Percentiles rank a stretch among this genome's conserved stretches.
phyloP scores from a whole-genome alignment of 1,140 invertebrate species.

The Drosophila albomicans region DNA sequence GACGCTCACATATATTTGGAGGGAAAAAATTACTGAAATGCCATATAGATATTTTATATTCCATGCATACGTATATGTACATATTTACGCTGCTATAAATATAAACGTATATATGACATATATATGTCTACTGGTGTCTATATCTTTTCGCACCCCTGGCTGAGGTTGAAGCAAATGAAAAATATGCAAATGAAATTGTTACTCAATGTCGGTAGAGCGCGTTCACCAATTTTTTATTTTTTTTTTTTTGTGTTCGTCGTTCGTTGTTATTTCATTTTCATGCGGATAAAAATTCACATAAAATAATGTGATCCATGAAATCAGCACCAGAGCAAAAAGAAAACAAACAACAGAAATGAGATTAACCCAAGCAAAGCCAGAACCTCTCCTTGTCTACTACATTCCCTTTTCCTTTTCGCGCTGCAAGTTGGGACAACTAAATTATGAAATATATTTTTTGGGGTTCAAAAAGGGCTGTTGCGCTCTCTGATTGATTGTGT shows the following conservation, averaged over 20 bases:
- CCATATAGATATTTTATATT: slow-evolving; percentile 50
- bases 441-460: slow-evolving; percentile 67
- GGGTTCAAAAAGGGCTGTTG: slow-evolving; percentile 37
- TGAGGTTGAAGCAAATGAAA: slow-evolving; percentile 66
- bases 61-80: slow-evolving; percentile 24
- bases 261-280: slow-evolving; percentile 76
- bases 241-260: slow-evolving; percentile 10
- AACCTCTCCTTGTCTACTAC: neutral
- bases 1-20: slow-evolving; percentile 47
- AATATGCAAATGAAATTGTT: slow-evolving; percentile 83
- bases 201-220: slow-evolving; percentile 67
- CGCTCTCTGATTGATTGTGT: slow-evolving; percentile 71
- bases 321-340: slow-evolving; percentile 36
- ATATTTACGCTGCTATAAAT: slow-evolving; percentile 14
- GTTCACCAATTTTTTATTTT: neutral
- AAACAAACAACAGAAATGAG: slow-evolving; percentile 60
- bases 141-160: slow-evolving; percentile 59
- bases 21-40: slow-evolving; percentile 60
- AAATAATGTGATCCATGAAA: slow-evolving; percentile 76
- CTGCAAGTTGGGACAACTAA: slow-evolving; percentile 42
- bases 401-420: neutral
- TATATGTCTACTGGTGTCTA: slow-evolving; percentile 31
- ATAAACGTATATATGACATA: slow-evolving; percentile 47
- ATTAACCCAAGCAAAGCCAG: slow-evolving; percentile 40
- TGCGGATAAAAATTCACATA: slow-evolving; percentile 74